phyloP scores from a whole-genome alignment of 1,140 invertebrate genomes.

The Panulirus ornatus region DNA sequence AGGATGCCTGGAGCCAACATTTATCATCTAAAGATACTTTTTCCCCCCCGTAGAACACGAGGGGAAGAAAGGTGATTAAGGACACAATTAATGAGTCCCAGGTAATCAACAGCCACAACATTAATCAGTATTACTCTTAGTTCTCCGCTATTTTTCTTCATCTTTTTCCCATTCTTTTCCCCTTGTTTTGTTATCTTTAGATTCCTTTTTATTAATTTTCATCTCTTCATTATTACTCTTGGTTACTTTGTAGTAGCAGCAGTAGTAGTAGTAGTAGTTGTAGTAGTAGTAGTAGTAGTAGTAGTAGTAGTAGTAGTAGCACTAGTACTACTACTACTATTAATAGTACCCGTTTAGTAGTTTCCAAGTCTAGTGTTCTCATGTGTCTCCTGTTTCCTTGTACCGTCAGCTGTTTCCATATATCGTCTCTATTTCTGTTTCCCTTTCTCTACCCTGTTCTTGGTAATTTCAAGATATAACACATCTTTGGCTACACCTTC shows the following conservation, averaged over 20 bases:
- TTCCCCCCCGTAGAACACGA: too few species aligned
- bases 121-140: neutral
- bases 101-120: neutral
- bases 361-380: neutral
- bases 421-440: too few species aligned
- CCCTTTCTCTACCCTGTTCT: too few species aligned
- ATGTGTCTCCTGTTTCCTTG: neutral
- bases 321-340: neutral
- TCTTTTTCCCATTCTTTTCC: neutral
- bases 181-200: neutral
- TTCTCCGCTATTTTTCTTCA: neutral
- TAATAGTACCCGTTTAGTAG: neutral
- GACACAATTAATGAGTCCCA: neutral
- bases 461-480: too few species aligned
- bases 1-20: too few species aligned
- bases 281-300: neutral
- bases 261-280: neutral
- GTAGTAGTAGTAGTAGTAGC: neutral
- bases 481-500: too few species aligned
- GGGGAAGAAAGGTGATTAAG: neutral
- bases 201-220: neutral
- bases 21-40: too few species aligned
- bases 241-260: neutral
- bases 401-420: too few species aligned
- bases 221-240: neutral